phyloP scores from a whole-genome alignment of 2,113 vertebrate species.

The Hemibagrus wyckioides region DNA sequence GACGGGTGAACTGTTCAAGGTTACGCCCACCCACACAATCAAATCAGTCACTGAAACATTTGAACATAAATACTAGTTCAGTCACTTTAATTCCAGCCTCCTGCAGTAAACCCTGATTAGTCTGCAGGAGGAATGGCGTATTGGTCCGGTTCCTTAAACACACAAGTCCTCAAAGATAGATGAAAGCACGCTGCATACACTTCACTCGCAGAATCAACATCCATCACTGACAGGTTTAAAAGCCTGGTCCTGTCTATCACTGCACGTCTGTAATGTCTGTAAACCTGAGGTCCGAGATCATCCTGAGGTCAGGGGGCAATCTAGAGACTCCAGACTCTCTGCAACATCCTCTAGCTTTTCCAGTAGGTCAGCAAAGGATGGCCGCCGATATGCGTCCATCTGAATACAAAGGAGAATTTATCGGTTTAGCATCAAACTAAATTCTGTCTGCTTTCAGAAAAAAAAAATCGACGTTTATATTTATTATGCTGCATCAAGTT shows the following conservation, averaged over 20 bases:
- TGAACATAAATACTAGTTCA: background rate
- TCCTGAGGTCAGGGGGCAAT: constrained; percentile 48
- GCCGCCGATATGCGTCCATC: constrained; percentile 75
- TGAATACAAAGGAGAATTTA: constrained; percentile 37
- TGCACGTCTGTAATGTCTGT: background rate
- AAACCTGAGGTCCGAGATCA: constrained; percentile 31
- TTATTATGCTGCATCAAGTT: background rate
- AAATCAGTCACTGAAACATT: background rate
- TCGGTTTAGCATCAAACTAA: background rate
- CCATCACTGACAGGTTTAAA: background rate
- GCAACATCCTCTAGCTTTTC: constrained; percentile 70
- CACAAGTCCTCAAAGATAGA: background rate
- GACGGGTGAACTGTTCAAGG: background rate
- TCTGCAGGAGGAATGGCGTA: background rate
- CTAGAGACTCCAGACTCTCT: constrained; percentile 63
- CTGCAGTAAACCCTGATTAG: constrained; percentile 1
- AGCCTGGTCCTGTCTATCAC: background rate
- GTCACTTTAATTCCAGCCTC: background rate
- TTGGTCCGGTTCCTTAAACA: background rate
- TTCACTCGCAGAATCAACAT: background rate
- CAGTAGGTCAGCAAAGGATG: constrained; percentile 70
- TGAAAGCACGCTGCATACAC: background rate
- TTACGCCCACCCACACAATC: background rate
- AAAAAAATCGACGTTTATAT: background rate
- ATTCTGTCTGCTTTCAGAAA: background rate